Evolutionary conservation across 2,797 vertebrate genomes (phyloP), one percentile per base, ranked within the genome.

Genomic region (Cichlasoma orientale): DNA sequence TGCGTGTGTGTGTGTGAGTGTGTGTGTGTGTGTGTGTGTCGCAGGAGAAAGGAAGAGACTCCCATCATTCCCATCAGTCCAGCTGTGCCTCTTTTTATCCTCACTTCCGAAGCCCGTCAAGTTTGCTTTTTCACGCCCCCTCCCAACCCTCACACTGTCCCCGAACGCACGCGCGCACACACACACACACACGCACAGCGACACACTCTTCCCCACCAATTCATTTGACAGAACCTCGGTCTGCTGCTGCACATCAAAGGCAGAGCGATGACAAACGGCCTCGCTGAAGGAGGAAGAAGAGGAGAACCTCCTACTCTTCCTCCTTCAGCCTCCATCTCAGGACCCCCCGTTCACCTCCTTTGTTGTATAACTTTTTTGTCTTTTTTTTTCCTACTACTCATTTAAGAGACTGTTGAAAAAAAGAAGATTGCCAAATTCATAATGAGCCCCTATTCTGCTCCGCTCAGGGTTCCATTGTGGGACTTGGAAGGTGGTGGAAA

Each of bases 61-160:
- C 75, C 86, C 89, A 84, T 89, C 83, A 58, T 82, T 90, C 86
- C 89, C 91, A 85, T 94, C 90, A 89, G 80, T 92, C 94, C 93
- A 94, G 91, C 92, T 95, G 93, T 94, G 93, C 77, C 80, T 90
- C 92, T 91, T 87, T 94, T 94, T 91, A 92, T 93, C 89, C 63
- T 3, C 68, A 93, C 92, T 95, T 95, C 94, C 91, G 92, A 85
- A 92, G 88, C 80, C 90, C 88, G 92, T 95, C 90, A 92, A 90
- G 82, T 85, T 89, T 27, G 75, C 80, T 93, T 93, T 89, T 92
- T 86, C 91, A 91, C 25, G 73, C 87, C 83, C 83, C 82, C 87
- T 57, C 69, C 38, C 23, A 36, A 50, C 29, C 59, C 41, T 56
- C 18, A 25, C 36, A 80, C 72, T 74, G 72, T 52, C 70, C 71